Conservation (phyloP, 2,888 invertebrate genomes). For the Dione vanillae region DNA sequence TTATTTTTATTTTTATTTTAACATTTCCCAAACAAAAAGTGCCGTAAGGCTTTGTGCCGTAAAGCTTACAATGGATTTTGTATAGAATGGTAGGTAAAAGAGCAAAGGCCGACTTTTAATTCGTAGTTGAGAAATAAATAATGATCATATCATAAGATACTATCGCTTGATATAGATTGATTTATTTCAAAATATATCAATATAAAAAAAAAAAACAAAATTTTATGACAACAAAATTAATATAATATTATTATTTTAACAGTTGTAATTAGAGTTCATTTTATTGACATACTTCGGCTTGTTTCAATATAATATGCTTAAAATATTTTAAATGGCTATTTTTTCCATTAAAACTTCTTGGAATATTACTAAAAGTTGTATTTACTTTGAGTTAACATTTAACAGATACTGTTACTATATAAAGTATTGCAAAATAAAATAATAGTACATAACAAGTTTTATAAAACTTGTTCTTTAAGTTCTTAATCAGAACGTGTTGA, state of each 20-base stretch:
- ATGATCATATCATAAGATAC: slow-evolving; percentile 9
- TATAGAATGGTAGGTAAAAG: background rate
- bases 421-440: slow-evolving; percentile 13
- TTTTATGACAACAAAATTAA: too few relatives aligned
- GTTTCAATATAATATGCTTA: too few relatives aligned
- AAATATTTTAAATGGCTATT: too few relatives aligned
- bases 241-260: too few relatives aligned
- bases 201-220: too few relatives aligned
- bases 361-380: slow-evolving; percentile 3
- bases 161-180: background rate
- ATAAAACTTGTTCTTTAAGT: slow-evolving; percentile 1
- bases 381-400: background rate
- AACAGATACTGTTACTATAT: slow-evolving; percentile 5
- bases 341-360: background rate
- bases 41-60: background rate
- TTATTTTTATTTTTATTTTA: too few relatives aligned
- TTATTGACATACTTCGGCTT: too few relatives aligned
- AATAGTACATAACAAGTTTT: slow-evolving; percentile 13
- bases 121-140: slow-evolving; percentile 5
- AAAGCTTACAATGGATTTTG: background rate
- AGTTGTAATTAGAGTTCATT: too few relatives aligned
- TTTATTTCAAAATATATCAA: too few relatives aligned
- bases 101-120: slow-evolving; percentile 19
- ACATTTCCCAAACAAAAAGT: too few relatives aligned
- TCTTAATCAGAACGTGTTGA: background rate